Base-by-base conservation (phyloP, 2,888 invertebrate genomes). In the Erannis defoliaria region DNA sequence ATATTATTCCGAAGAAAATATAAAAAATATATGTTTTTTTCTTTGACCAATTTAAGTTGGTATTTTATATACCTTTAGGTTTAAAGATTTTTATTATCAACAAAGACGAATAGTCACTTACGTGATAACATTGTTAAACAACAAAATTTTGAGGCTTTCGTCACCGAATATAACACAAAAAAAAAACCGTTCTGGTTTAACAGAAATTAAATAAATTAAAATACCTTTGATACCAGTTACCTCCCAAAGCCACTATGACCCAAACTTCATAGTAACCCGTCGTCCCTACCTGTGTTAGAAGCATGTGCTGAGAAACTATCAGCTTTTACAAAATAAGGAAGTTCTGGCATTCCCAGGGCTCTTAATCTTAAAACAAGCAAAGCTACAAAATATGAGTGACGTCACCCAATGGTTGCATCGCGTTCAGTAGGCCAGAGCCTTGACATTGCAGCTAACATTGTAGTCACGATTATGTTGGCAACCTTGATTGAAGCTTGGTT, bases 351-450 rank as follows among this genome's bases (percentile, higher is more conserved):
- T 60, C 57, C 63, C 56, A n/a, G 55, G 60, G n/a, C 31, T 50
- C 26, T 26, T 26, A 0, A 5, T 26, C n/a, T 33, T n/a, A 29
- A 6, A 29, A 29, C 2, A 29, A 58, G 48, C 26, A 8, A 55
- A 21, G 45, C 55, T 46, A 62, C 55, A 62, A 38, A 51, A 60
- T 60, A 61, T 43, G 55, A 51, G 42, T 33, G 45, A 46, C 48
- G 64, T 61, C 49, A 58, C 50, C 19, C 55, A 62, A 67, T 56
- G 59, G 55, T 63, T 68, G 55, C 68, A 66, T 62, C 62, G 43
- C 64, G 61, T 45, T 64, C 67, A 67, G 68, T 71, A 65, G 71
- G 68, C 66, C 68, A 67, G 71, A 70, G 31, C 75, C 73, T 73
- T 74, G 75, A 72, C 74, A 71, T 49, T 72, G 74, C 31, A 51